A percentile compares a stretch with the other conserved stretches of the same genome.
Evolutionary conservation across 2,888 invertebrate genomes (phyloP).

Genomic region (Hyalella azteca): DNA sequence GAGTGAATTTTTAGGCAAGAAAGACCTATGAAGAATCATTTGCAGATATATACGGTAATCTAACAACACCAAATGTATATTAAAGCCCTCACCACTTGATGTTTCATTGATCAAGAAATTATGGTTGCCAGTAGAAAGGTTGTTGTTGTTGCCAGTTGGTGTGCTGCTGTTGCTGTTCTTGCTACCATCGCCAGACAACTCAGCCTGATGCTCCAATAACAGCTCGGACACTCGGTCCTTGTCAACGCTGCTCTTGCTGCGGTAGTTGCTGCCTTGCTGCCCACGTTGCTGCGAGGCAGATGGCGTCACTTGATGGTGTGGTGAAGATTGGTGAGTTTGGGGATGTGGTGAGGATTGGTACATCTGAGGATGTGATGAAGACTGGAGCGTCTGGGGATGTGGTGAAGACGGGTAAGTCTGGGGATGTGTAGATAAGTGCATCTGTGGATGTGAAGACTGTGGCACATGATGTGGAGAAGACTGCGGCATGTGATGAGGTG

Average conservation of each 20-base stretch:
- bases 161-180: conserved; percentile 28
- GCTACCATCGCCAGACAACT: not conserved
- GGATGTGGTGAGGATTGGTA: not conserved
- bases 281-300: not conserved
- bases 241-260: conserved; percentile 6
- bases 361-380: not conserved
- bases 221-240: not conserved
- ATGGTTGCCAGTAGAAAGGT: conserved; percentile 9
- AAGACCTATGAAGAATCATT: no score
- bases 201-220: not conserved
- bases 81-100: not conserved
- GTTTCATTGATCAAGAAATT: not conserved
- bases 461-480: no score
- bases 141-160: conserved; percentile 21
- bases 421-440: no score
- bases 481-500: not conserved
- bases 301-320: not conserved
- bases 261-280: not conserved
- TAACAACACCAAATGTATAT: no score
- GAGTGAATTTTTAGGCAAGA: no score
- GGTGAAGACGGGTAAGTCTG: no score
- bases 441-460: no score
- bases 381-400: no score
- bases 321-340: not conserved
- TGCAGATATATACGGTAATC: no score